Base-by-base conservation (phyloP, 2,113 vertebrate species). In the Sula dactylatra region DNA sequence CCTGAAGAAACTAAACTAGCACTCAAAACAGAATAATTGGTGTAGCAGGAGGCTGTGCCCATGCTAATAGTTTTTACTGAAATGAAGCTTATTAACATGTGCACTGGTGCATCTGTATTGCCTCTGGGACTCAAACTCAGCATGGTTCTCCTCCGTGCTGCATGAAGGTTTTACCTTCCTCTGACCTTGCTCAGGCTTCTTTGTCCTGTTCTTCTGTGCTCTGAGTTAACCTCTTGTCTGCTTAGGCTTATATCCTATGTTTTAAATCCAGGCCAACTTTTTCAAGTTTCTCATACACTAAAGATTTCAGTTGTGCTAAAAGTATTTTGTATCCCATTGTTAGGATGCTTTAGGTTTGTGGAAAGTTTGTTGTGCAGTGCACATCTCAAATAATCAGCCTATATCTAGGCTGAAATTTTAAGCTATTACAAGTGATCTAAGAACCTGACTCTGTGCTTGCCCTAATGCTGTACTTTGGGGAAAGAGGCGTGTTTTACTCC, bases 41-140 rank as follows among this genome's bases (percentile, higher is more conserved):
- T 96, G 82, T 73, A 90, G 94, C 94, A 91, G 87, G 71, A 91
- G 93, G 85, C 90, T 90, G 92, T 93, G 87, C 93, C 96, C 93
- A 54, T 72, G 93, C 62, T 96, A 95, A 96, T 96, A 96, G 96
- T 97, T 96, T 96, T 96, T 95, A 86, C 93, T 70, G 94, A 92
- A 84, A 93, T 96, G 96, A 96, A 96, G 94, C 94, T 97, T 96
- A 97, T 97, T 97, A 97, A 80, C 93, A 96, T 96, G 96, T 96
- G 93, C 96, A 96, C 84, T 96, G 96, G 95, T 96, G 96, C 96
- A 97, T 97, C 96, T 94, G 96, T 87, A 96, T 96, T 97, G 96
- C 96, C 96, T 95, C 71, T 95, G 96, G 96, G 96, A 97, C 74
- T 95, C 87, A 87, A 93, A 93, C 36, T 78, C 94, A 73, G 94